Conservation (phyloP, 2,888 invertebrate species). For the Hirtodrosophila duncani region DNA sequence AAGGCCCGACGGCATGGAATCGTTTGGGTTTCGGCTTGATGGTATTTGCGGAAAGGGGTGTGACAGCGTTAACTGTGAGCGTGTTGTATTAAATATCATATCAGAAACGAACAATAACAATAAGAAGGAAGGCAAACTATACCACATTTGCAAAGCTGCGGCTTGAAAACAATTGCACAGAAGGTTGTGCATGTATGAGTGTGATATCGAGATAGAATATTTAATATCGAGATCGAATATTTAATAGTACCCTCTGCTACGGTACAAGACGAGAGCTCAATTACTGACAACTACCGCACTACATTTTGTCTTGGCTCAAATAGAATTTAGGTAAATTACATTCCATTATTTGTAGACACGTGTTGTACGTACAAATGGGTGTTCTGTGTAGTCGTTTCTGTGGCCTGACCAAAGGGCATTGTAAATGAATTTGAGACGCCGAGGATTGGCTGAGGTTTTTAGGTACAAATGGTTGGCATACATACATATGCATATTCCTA, state of each 20-base stretch:
- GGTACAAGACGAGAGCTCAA: constrained; percentile 16
- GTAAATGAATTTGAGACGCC: constrained; percentile 25
- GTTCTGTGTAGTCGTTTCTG: too few relatives aligned
- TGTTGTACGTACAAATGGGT: too few relatives aligned
- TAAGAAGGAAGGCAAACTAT: too few relatives aligned
- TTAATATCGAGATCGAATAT: too few relatives aligned
- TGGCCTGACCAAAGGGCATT: constrained; percentile 27
- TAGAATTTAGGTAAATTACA: constrained; percentile 13
- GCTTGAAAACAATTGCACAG: too few relatives aligned
- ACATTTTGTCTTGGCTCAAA: constrained; percentile 9
- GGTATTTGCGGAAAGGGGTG: constrained; percentile 11
- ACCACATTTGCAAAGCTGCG: too few relatives aligned
- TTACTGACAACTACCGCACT: constrained; percentile 25
- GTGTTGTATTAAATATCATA: constrained; percentile 13
- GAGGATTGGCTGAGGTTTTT: constrained; percentile 1
- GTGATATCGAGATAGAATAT: too few relatives aligned
- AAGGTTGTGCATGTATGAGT: too few relatives aligned
- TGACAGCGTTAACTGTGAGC: constrained; percentile 15
- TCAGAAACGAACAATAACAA: not conserved
- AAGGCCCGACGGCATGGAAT: constrained; percentile 2
- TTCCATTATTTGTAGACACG: constrained; percentile 15
- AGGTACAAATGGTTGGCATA: not conserved
- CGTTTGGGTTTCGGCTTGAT: constrained; percentile 3
- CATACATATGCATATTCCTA: too few relatives aligned
- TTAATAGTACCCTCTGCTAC: too few relatives aligned